A percentile compares a stretch with the other conserved stretches of the same genome.
These are phyloP conservation scores for Caenorhabditis imperialis DNA, from an alignment of 2,888 invertebrate genomes.

Conservation along the genomic window DNA sequence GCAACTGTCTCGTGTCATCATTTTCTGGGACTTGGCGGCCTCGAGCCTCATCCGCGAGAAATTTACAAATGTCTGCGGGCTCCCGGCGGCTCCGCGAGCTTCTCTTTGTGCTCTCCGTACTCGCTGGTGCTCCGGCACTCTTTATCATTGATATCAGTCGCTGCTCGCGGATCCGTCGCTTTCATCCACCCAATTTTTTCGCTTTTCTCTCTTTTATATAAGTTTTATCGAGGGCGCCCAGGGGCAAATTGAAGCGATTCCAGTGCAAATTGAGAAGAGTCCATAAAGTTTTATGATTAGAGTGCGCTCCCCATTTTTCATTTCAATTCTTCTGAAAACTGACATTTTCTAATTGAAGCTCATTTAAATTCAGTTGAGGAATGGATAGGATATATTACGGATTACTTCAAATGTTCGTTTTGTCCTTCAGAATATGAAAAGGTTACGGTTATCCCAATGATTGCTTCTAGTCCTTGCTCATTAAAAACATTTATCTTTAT, in stretches of 20 bases:
- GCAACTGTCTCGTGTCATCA: slow-evolving; percentile 13
- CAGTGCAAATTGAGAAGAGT: no score
- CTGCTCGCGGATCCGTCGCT: not conserved
- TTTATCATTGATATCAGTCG: slow-evolving; percentile 33
- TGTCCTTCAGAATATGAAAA: no score
- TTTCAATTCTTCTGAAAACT: slow-evolving; percentile 3
- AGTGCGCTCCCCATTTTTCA: slow-evolving; percentile 6
- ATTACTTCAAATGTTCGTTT: no score
- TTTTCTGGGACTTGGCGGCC: no score
- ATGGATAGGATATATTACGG: no score
- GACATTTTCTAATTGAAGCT: not conserved
- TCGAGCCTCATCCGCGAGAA: slow-evolving; percentile 31
- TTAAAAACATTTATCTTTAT: no score
- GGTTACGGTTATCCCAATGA: no score
- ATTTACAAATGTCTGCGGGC: slow-evolving; percentile 40
- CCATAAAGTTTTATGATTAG: no score
- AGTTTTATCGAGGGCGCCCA: slow-evolving; percentile 1
- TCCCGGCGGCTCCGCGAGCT: slow-evolving; percentile 9
- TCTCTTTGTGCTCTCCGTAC: slow-evolving; percentile 13
- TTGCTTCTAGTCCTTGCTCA: no score
- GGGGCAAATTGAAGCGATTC: no score
- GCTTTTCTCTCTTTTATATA: slow-evolving; percentile 1
- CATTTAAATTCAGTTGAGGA: not conserved
- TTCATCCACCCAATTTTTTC: not conserved
- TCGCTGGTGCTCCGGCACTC: slow-evolving; percentile 31